A percentile compares a stretch with the other conserved stretches of the same genome.
These are phyloP conservation scores for Crenuchus spilurus DNA, from an alignment of 2,797 vertebrate species.

Conservation along the genomic window DNA sequence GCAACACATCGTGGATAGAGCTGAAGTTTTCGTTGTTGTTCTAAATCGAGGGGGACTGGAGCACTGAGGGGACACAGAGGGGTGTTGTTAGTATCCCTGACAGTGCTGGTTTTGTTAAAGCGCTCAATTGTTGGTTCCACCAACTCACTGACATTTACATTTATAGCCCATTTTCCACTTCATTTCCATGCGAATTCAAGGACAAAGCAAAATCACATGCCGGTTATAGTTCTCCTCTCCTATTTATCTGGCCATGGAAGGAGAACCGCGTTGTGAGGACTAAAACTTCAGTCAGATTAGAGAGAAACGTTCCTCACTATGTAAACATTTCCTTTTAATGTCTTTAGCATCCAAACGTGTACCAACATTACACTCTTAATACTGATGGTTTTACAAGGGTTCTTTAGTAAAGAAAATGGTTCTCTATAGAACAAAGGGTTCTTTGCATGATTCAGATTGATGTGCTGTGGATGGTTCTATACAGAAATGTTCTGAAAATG, in stretches of 20 bases:
- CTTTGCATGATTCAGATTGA: too few relatives aligned
- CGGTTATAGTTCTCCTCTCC: constrained; percentile 75
- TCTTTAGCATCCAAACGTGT: too few relatives aligned
- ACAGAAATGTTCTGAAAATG: too few relatives aligned
- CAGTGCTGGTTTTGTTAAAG: constrained; percentile 68
- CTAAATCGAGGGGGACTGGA: constrained; percentile 62
- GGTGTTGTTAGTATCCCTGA: constrained; percentile 72
- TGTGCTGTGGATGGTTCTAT: too few relatives aligned
- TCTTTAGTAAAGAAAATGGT: too few relatives aligned
- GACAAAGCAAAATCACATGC: constrained; percentile 68
- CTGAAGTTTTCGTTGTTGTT: constrained; percentile 60
- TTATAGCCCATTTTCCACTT: constrained; percentile 75
- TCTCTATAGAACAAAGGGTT: too few relatives aligned
- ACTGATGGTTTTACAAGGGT: too few relatives aligned
- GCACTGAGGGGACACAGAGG: constrained; percentile 68
- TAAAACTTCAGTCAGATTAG: too few relatives aligned
- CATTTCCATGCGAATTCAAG: constrained; percentile 77
- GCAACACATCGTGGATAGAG: constrained; percentile 49
- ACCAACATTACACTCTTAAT: too few relatives aligned
- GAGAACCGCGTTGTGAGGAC: too few relatives aligned
- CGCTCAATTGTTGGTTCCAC: constrained; percentile 69
- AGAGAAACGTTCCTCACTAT: too few relatives aligned
- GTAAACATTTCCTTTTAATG: too few relatives aligned
- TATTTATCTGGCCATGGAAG: constrained; percentile 60
- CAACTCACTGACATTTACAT: constrained; percentile 73